Evolutionary conservation across 1,140 invertebrate species (phyloP).

Genomic region (Brachionus sp.): DNA sequence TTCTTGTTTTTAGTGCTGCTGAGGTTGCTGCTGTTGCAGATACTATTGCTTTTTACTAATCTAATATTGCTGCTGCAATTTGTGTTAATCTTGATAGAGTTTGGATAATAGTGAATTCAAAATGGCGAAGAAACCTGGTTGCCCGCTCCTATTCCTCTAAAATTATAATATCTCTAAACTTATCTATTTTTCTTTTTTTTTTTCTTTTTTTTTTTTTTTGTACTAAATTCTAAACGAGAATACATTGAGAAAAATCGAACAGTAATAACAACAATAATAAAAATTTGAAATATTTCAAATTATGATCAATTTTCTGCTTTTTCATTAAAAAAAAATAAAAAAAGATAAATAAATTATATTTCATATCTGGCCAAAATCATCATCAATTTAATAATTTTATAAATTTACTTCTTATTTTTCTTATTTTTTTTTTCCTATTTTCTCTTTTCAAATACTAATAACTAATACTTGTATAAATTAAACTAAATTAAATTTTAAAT

Average conservation of each 20-base stretch:
- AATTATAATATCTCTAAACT: not conserved
- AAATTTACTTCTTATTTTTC: too few relatives aligned
- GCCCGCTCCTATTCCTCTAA: not conserved
- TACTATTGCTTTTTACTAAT: too few relatives aligned
- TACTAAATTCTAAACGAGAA: not conserved
- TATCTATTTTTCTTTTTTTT: not conserved
- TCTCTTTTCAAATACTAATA: too few relatives aligned
- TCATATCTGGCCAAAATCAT: not conserved
- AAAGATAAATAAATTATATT: not conserved
- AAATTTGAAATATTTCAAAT: conserved; percentile 26
- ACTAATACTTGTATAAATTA: too few relatives aligned
- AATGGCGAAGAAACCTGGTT: conserved; percentile 4
- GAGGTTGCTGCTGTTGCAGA: not conserved
- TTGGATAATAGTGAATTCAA: not conserved
- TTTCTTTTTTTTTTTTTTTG: not conserved
- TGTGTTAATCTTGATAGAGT: not conserved
- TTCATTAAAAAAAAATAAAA: not conserved
- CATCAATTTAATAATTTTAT: not conserved
- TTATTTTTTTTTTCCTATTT: too few relatives aligned
- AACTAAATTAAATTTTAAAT: not conserved
- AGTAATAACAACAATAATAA: not conserved
- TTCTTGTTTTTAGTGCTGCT: not conserved
- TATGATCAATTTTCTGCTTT: conserved; percentile 13
- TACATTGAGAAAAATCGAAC: not conserved
- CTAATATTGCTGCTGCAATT: not conserved